Evolutionary conservation across 2,797 vertebrate genomes (phyloP).

Genomic region (Sebastes kiyomatsui): DNA sequence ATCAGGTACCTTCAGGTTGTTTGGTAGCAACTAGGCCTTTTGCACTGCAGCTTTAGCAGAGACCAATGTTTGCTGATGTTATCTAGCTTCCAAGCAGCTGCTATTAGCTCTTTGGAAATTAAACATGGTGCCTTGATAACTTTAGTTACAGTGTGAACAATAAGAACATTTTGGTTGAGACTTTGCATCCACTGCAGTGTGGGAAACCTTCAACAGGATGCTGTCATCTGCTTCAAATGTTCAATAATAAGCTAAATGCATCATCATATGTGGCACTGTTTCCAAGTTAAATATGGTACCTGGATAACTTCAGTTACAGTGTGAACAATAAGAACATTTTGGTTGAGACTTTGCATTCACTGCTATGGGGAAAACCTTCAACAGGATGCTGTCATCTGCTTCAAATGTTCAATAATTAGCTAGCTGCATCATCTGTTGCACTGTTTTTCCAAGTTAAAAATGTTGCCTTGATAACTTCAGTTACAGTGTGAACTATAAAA

Average conservation of each 20-base stretch:
- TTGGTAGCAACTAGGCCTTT: constrained; percentile 36
- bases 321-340: neutral
- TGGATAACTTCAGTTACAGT: neutral
- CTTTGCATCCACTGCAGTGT: neutral
- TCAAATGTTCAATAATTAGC: neutral
- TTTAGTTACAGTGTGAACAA: neutral
- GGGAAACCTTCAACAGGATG: neutral
- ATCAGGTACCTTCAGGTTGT: constrained; percentile 51
- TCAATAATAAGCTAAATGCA: constrained; percentile 9
- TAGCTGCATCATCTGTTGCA: constrained; percentile 10
- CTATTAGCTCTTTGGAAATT: constrained; percentile 3
- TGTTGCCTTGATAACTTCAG: too few relatives aligned
- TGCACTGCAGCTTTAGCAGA: constrained; percentile 33
- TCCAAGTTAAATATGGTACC: too few relatives aligned
- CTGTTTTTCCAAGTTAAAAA: neutral
- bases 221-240: constrained; percentile 4
- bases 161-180: neutral
- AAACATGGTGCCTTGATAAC: constrained; percentile 19
- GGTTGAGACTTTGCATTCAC: neutral
- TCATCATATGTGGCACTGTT: neutral
- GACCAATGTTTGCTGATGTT: constrained; percentile 51
- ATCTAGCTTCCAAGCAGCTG: constrained; percentile 40
- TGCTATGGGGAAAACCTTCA: neutral
- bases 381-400: constrained; percentile 1
- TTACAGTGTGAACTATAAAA: too few relatives aligned